Base-by-base conservation (phyloP, 92 coral and sea anemone genomes). In the Porites cylindrica region DNA sequence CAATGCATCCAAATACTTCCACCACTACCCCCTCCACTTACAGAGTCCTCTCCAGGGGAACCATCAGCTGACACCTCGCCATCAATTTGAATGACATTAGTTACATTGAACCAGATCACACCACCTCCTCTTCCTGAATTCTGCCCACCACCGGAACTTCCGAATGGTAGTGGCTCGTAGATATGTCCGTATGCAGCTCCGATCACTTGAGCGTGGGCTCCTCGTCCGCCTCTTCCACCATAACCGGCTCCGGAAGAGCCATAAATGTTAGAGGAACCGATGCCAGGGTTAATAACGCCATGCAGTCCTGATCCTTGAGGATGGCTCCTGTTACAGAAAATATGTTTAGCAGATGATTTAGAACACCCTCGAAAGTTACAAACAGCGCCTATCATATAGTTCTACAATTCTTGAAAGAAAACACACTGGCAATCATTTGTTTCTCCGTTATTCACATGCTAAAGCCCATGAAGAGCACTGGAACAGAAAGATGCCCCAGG, bases 191-290 rank as follows among this genome's bases (percentile, higher is more conserved):
- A 97, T 1, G 99, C 94, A 51, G 88, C 77, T 61, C 99, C 99
- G 70, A 94, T 94, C 50, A 86, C 76, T 58, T 75, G 61, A 67
- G 91, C 84, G 20, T 90, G 92, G 0, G 70, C 77, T 7, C 99
- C 99, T 60, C 96, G 94, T 7, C 99, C 99, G 0, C 98, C 96
- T 21, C 97, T 82, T 24, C 99, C 99, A 16, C 99, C 99, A 77
- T 90, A 94, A n/a, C 99, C 99, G n/a, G 94, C 99, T 14, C 99
- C 99, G n/a, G 99, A 97, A 11, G 98, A 94, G 16, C 96, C 98
- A 18, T 60, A 65, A 29, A 77, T 58, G 78, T 91, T 86, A 11
- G 91, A 64, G 56, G 76, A 77, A 10, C 99, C 99, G 8, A 88
- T 88, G 9, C 99, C 99, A 8, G 91, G 93, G 79, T 97, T 97